Conservation (phyloP, 2,888 invertebrate genomes). For the Chloromyia formosa region DNA sequence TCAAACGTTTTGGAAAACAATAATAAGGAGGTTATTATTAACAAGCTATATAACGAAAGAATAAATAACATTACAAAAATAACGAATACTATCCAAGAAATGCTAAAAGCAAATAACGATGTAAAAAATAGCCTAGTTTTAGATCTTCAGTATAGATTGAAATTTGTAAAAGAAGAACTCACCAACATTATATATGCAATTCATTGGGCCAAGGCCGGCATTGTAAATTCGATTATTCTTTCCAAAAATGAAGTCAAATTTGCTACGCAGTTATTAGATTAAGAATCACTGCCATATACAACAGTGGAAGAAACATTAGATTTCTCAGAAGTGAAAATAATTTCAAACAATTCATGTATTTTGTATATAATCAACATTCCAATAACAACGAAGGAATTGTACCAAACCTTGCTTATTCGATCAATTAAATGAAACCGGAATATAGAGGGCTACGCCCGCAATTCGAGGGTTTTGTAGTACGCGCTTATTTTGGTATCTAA, state of each 20-base stretch:
- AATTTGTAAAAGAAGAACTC: slow-evolving; percentile 39
- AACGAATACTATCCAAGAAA: slow-evolving; percentile 3
- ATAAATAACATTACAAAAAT: slow-evolving; percentile 23
- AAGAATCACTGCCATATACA: neutral
- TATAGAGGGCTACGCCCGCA: too few relatives aligned
- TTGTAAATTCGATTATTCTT: slow-evolving; percentile 2
- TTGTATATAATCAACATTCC: slow-evolving; percentile 13
- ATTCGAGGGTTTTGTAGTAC: too few relatives aligned
- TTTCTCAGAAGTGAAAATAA: neutral
- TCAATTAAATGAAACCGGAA: too few relatives aligned
- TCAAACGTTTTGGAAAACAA: slow-evolving; percentile 25
- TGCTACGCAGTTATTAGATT: neutral
- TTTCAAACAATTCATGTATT: neutral
- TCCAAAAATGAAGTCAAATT: slow-evolving; percentile 14
- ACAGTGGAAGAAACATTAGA: slow-evolving; percentile 11
- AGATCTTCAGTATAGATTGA: slow-evolving; percentile 32
- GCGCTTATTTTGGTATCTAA: too few relatives aligned
- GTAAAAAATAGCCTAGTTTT: neutral
- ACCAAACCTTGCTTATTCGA: slow-evolving; percentile 1
- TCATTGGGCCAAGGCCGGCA: slow-evolving; percentile 9
- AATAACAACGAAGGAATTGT: neutral
- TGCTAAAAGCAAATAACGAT: neutral
- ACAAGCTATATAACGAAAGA: slow-evolving; percentile 25
- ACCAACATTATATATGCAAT: neutral
- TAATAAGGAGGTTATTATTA: slow-evolving; percentile 33